Percentiles rank a stretch among this genome's conserved stretches.
Evolutionary conservation across 2,113 vertebrate species (phyloP).

Genomic region (Girardinichthys multiradiatus): DNA sequence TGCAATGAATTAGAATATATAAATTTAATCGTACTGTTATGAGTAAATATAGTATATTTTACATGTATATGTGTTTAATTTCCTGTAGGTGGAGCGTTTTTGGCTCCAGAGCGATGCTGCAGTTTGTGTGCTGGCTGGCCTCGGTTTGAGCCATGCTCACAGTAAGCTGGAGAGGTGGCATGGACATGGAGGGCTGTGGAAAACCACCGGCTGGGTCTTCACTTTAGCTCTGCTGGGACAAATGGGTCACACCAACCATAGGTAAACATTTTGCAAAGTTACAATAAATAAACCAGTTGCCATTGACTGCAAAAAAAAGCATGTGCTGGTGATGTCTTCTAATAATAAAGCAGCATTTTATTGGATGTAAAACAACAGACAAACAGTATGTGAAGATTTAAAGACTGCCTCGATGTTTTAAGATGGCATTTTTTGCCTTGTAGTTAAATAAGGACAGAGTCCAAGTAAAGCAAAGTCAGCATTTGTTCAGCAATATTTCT

Average conservation of each 20-base stretch:
- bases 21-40: neutral
- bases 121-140: slow-evolving; percentile 89
- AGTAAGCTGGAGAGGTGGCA: slow-evolving; percentile 70
- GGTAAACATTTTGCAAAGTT: slow-evolving; percentile 72
- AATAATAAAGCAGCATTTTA: neutral
- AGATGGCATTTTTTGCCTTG: neutral
- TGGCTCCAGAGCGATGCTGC: slow-evolving; percentile 94
- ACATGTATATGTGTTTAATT: slow-evolving; percentile 1
- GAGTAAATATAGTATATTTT: neutral
- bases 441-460: neutral
- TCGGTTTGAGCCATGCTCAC: slow-evolving; percentile 80
- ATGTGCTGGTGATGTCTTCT: neutral
- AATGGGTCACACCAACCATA: slow-evolving; percentile 87
- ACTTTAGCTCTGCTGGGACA: slow-evolving; percentile 80
- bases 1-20: neutral
- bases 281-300: slow-evolving; percentile 5
- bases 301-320: slow-evolving; percentile 8
- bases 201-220: slow-evolving; percentile 83
- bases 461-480: slow-evolving; percentile 15
- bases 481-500: slow-evolving; percentile 6
- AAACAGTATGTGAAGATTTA: neutral
- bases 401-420: too few relatives aligned
- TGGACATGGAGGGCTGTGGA: slow-evolving; percentile 61
- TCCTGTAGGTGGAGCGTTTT: slow-evolving; percentile 92
- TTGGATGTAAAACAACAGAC: neutral